Percentiles rank a stretch among this genome's conserved stretches.
Evolutionary conservation across 2,113 vertebrate species (phyloP).

Genomic region (Nothobranchius kuhntae): DNA sequence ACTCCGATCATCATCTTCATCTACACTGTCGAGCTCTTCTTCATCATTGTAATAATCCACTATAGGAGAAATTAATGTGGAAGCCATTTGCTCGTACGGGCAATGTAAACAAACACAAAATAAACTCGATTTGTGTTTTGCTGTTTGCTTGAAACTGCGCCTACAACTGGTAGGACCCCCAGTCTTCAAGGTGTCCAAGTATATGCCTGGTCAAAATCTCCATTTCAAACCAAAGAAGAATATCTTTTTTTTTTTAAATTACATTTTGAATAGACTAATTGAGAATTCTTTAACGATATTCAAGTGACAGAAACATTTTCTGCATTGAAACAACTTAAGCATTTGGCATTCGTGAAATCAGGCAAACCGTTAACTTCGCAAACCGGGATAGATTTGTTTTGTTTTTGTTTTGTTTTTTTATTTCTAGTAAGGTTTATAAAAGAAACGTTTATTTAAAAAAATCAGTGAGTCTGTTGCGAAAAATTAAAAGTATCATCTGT

Average conservation of each 20-base stretch:
- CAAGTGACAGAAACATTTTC: too few relatives aligned
- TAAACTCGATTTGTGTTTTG: constrained; percentile 73
- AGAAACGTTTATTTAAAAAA: too few relatives aligned
- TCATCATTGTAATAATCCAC: constrained; percentile 95
- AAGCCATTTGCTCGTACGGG: constrained; percentile 79
- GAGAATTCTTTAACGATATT: too few relatives aligned
- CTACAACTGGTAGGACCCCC: constrained; percentile 67
- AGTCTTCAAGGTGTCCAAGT: constrained; percentile 7
- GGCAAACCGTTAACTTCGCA: too few relatives aligned
- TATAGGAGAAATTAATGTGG: constrained; percentile 85
- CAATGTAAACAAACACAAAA: constrained; percentile 73
- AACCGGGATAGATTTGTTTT: too few relatives aligned
- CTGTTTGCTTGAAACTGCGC: constrained; percentile 68
- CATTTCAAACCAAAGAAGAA: background rate
- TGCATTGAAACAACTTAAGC: too few relatives aligned
- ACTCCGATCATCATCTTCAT: constrained; percentile 93
- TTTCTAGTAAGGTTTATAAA: too few relatives aligned
- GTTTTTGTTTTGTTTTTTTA: too few relatives aligned
- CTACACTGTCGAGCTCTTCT: constrained; percentile 92
- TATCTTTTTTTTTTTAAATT: background rate
- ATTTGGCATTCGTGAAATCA: too few relatives aligned
- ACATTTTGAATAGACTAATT: too few relatives aligned
- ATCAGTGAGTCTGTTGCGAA: too few relatives aligned
- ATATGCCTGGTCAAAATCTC: constrained; percentile 50
- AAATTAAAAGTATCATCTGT: too few relatives aligned